These are phyloP conservation scores for Vanacampus margaritifer DNA, from an alignment of 2,113 vertebrate species.

Conservation along the genomic window DNA sequence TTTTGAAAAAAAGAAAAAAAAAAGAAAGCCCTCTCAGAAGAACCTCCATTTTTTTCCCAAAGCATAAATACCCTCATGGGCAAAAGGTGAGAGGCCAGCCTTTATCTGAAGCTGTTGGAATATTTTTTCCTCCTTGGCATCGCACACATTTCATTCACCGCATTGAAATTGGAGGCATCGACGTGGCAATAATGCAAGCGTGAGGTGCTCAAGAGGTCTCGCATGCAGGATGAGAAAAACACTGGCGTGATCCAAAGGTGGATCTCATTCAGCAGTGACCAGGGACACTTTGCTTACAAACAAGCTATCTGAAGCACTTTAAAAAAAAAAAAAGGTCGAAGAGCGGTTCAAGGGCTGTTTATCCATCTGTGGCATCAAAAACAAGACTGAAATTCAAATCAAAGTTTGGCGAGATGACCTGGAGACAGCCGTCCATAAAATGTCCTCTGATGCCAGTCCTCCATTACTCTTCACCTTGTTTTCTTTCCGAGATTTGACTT, in stretches of 20 bases:
- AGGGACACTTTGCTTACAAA: constrained; percentile 15
- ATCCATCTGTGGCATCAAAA: neutral
- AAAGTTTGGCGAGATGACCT: constrained; percentile 1
- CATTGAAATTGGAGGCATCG: constrained; percentile 8
- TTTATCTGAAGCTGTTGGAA: constrained; percentile 15
- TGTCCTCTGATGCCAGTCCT: constrained; percentile 1
- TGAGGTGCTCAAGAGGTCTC: neutral
- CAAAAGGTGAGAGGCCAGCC: constrained; percentile 12
- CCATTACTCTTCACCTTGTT: neutral
- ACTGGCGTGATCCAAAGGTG: constrained; percentile 2
- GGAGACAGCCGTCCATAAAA: neutral
- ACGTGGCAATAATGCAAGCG: constrained; percentile 11
- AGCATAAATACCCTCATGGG: constrained; percentile 17
- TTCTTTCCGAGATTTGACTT: neutral
- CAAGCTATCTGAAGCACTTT: neutral
- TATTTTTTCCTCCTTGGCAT: constrained; percentile 19
- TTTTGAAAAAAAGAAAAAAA: neutral
- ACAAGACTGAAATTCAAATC: constrained; percentile 6
- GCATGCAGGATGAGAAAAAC: neutral
- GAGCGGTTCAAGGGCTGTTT: constrained; percentile 28
- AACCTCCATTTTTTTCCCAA: neutral
- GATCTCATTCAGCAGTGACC: constrained; percentile 14
- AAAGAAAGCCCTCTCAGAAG: neutral
- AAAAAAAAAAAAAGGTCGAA: constrained; percentile 14
- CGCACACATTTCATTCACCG: constrained; percentile 12